phyloP scores from a whole-genome alignment of 2,888 invertebrate species.

The Aproaerema taeniolella region DNA sequence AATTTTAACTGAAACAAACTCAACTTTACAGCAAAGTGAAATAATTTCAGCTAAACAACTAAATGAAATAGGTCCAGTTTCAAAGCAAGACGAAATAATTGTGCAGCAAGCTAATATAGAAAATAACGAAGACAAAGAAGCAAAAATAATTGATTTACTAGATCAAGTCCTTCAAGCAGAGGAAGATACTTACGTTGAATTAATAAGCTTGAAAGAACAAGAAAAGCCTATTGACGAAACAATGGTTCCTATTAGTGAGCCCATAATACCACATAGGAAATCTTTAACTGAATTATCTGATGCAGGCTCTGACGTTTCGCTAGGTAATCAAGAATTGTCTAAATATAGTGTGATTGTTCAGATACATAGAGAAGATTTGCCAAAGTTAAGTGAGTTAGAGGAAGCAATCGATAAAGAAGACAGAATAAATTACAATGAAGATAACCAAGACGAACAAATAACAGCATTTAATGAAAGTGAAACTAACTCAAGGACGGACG shows the following conservation, averaged over 20 bases:
- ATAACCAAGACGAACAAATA: slow-evolving; percentile 23
- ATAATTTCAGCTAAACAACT: no score
- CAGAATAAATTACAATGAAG: slow-evolving; percentile 10
- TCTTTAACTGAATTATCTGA: slow-evolving; percentile 62
- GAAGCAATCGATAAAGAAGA: slow-evolving; percentile 30
- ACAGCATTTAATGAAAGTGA: slow-evolving; percentile 41
- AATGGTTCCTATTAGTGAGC: slow-evolving; percentile 17
- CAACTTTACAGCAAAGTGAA: no score
- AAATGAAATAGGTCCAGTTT: no score
- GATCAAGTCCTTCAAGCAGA: slow-evolving; percentile 70
- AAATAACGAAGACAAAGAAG: slow-evolving; percentile 64
- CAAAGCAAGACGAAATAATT: slow-evolving; percentile 44
- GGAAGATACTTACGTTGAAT: slow-evolving; percentile 61
- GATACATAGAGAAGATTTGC: slow-evolving; percentile 76
- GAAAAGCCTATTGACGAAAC: no score
- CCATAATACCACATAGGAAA: slow-evolving; percentile 43
- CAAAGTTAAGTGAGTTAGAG: slow-evolving; percentile 57
- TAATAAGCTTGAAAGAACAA: slow-evolving; percentile 46
- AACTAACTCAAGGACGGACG: slow-evolving; percentile 59
- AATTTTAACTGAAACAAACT: no score
- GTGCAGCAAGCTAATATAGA: slow-evolving; percentile 51
- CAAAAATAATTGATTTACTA: slow-evolving; percentile 66
- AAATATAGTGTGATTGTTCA: slow-evolving; percentile 77
- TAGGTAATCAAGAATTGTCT: slow-evolving; percentile 60
- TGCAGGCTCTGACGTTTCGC: slow-evolving; percentile 63